Base-by-base conservation (phyloP, 2,888 invertebrate species). In the Nipponacmea schrenckii region DNA sequence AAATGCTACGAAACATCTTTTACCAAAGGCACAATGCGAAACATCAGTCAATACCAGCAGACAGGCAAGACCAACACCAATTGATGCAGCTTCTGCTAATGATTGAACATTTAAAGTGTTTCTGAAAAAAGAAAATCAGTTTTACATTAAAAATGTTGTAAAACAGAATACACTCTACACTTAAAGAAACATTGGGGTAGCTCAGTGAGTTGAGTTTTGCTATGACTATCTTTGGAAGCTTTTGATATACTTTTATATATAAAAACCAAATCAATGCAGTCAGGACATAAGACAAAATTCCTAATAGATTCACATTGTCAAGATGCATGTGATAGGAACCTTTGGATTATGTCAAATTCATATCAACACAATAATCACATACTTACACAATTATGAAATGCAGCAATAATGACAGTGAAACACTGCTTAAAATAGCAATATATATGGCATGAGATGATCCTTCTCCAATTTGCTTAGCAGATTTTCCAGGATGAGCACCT, bases 361-460 rank as follows among this genome's bases (percentile, higher is more conserved):
- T 39, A 39, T n/a, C n/a, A n/a, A n/a, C n/a, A n/a, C n/a, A 39
- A 39, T 5, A 39, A 8, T 39, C 1, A 39, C 8, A 39, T 39
- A 68, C 77, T 77, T 75, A 81, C 81, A 77, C 73, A 3, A 81
- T 70, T 66, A 81, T 76, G 65, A 76, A 79, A 31, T 79, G 74
- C 10, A 81, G 76, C 14, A 77, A 67, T 48, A 80, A 44, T 17
- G 79, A 78, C 0, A 79, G 72, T 26, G 73, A 73, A 15, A 77
- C 69, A 63, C 78, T 77, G 24, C 76, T 77, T 2, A 80, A 68
- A 1, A 81, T 65, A 17, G 77, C 76, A 39, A 81, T 63, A 14
- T 74, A 70, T 56, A 76, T 71, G 14, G 79, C 78, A 10, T 74
- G 65, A 71, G 69, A 68, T 62, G 73, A 69, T 69, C 72, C 64